These are phyloP conservation scores for Onychostoma macrolepis DNA, from an alignment of 2,113 vertebrate genomes.

Conservation along the genomic window DNA sequence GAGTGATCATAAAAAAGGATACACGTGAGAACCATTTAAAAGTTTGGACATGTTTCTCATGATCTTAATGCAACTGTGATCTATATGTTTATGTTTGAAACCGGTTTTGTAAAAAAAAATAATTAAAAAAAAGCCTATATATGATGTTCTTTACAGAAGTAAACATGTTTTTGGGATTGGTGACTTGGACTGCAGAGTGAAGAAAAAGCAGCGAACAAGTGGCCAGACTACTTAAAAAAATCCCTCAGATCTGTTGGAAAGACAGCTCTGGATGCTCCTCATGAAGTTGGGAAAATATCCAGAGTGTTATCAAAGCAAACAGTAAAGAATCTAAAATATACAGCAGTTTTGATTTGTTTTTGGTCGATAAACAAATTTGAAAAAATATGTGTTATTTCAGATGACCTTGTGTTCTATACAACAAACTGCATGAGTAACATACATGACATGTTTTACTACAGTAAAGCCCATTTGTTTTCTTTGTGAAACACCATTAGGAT, in stretches of 20 bases:
- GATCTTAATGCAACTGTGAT: background rate
- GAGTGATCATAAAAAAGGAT: background rate
- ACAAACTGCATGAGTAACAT: background rate
- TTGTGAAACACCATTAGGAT: background rate
- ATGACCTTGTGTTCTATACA: background rate
- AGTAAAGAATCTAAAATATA: background rate
- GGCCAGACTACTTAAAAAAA: background rate
- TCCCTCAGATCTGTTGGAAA: background rate
- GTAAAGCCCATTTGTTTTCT: background rate
- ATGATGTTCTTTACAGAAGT: background rate
- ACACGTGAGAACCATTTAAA: background rate
- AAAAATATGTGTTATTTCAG: background rate
- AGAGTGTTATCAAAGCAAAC: background rate
- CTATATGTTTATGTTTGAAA: background rate
- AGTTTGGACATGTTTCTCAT: background rate
- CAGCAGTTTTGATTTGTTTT: background rate
- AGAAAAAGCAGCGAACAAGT: background rate
- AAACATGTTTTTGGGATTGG: background rate
- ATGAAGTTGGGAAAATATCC: background rate
- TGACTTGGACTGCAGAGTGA: background rate
- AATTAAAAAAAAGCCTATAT: background rate
- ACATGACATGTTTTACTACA: background rate
- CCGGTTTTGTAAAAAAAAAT: background rate
- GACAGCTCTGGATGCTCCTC: background rate
- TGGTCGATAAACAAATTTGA: too few species aligned